phyloP scores from a whole-genome alignment of 2,113 vertebrate genomes.

The Bos javanicus region DNA sequence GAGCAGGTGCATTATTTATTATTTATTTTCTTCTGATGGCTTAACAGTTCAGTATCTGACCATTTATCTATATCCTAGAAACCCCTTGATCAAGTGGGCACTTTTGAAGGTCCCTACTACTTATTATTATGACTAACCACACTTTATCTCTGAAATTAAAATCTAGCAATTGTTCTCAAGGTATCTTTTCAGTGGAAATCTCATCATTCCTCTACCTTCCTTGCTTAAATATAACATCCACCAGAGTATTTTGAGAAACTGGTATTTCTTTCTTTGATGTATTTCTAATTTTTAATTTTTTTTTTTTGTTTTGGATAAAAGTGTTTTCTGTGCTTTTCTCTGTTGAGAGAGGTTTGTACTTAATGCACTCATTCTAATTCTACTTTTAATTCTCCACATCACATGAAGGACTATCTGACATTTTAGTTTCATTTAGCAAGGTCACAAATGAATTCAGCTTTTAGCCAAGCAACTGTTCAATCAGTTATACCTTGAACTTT shows the following conservation, averaged over 20 bases:
- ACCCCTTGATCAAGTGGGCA: neutral
- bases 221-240: neutral
- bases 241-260: neutral
- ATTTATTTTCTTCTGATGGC: neutral
- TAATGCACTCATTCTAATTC: neutral
- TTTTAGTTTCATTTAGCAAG: neutral
- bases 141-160: neutral
- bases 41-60: neutral
- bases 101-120: neutral
- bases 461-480: neutral
- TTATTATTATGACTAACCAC: neutral
- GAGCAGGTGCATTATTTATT: fast-evolving
- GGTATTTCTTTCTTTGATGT: neutral
- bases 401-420: neutral
- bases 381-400: neutral
- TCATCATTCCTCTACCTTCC: neutral
- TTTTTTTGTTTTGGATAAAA: neutral
- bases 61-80: neutral
- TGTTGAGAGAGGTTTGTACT: neutral
- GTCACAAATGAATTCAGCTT: neutral
- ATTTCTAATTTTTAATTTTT: neutral
- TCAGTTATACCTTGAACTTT: neutral
- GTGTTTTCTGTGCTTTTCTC: neutral
- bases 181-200: neutral
- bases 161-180: neutral